Evolutionary conservation across 2,113 vertebrate species (phyloP).

Genomic region (Symphodus melops): DNA sequence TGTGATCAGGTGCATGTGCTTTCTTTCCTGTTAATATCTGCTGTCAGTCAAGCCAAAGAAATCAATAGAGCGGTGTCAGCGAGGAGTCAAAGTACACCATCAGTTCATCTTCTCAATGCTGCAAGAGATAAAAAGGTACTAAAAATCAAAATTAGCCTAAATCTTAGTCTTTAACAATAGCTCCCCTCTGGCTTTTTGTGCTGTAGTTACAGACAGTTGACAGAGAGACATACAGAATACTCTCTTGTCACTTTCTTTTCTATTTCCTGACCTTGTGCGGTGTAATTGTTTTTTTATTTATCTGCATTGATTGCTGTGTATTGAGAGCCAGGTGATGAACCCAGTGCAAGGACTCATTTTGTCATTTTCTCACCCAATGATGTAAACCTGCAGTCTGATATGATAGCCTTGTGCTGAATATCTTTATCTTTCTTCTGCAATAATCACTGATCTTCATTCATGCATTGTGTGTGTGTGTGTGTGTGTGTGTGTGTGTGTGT

Average conservation of each 20-base stretch:
- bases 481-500: too few relatives aligned
- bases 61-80: slow-evolving; percentile 3
- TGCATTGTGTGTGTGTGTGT: too few relatives aligned
- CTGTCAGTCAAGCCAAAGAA: slow-evolving; percentile 20
- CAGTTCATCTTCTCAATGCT: slow-evolving; percentile 9
- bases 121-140: slow-evolving; percentile 3
- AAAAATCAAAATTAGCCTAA: slow-evolving; percentile 3
- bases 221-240: background rate
- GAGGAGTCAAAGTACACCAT: background rate
- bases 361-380: slow-evolving; percentile 29
- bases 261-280: slow-evolving; percentile 15
- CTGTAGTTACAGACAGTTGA: background rate
- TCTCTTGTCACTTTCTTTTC: background rate
- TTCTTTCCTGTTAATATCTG: slow-evolving; percentile 11
- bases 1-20: slow-evolving; percentile 63
- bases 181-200: slow-evolving; percentile 1
- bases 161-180: background rate
- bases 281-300: slow-evolving; percentile 25
- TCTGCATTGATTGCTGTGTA: slow-evolving; percentile 15
- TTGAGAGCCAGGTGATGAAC: slow-evolving; percentile 5
- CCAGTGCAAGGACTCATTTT: slow-evolving; percentile 15
- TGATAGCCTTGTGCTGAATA: slow-evolving; percentile 12
- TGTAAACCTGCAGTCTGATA: slow-evolving; percentile 33
- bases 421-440: too few relatives aligned
- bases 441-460: too few relatives aligned